Evolutionary conservation across 2,888 invertebrate genomes (phyloP).

Genomic region (Muscina levida): DNA sequence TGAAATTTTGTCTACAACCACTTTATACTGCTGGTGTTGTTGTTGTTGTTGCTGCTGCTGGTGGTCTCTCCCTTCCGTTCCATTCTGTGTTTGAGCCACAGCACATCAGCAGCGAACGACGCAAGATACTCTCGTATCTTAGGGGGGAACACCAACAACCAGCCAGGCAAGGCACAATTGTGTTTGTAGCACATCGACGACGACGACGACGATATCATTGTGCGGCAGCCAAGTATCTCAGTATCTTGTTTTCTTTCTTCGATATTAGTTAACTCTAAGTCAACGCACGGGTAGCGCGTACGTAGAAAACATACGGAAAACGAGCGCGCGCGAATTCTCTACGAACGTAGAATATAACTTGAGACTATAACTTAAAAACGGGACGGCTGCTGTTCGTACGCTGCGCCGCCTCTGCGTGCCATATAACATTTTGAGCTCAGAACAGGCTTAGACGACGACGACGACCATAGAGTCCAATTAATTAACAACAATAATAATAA

Average conservation of each 20-base stretch:
- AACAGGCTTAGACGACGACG: constrained; percentile 2
- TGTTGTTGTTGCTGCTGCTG: too few relatives aligned
- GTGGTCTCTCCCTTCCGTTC: too few relatives aligned
- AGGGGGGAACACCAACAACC: too few relatives aligned
- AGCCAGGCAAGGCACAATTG: too few relatives aligned
- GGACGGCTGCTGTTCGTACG: background rate
- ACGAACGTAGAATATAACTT: background rate
- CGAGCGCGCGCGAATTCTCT: background rate
- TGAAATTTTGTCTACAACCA: constrained; percentile 12
- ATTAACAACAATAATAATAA: constrained; percentile 26
- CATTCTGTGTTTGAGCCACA: background rate
- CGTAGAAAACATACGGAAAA: background rate
- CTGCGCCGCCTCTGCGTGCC: constrained; percentile 1
- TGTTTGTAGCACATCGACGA: background rate
- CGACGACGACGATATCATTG: background rate
- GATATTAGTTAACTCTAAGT: constrained; percentile 5
- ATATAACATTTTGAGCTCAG: constrained; percentile 15
- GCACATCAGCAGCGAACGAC: background rate
- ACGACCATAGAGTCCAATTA: constrained; percentile 20
- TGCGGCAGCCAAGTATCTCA: background rate
- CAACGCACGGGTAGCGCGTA: background rate
- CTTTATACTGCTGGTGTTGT: too few relatives aligned
- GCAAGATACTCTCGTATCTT: background rate
- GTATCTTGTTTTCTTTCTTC: constrained; percentile 4
- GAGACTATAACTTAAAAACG: background rate